Conservation (phyloP, 2,113 vertebrate species). For the Acanthisitta chloris region DNA sequence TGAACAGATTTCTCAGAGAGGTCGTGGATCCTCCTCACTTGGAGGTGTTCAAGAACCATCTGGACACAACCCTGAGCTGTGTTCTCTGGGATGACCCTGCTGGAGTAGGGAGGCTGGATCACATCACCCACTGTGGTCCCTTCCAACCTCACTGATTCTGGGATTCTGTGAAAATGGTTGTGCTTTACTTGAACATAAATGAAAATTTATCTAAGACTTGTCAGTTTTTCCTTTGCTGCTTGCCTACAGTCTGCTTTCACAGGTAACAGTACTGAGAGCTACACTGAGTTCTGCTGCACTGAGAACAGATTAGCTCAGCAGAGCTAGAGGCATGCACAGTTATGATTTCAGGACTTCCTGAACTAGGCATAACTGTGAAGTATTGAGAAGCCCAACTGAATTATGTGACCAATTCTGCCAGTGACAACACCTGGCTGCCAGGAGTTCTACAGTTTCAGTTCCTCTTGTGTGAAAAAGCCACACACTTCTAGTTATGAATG, state of each 20-base stretch:
- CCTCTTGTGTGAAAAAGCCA: neutral
- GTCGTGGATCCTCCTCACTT: too few species aligned
- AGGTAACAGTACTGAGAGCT: neutral
- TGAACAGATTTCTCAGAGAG: too few species aligned
- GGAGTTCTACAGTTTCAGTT: neutral
- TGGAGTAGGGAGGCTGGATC: too few species aligned
- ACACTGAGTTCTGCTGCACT: neutral
- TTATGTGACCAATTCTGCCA: neutral
- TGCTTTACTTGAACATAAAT: neutral
- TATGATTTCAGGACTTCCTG: neutral
- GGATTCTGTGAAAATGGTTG: too few species aligned
- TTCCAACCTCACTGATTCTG: too few species aligned
- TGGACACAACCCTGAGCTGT: too few species aligned
- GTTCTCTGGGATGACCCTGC: too few species aligned
- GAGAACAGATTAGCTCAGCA: neutral
- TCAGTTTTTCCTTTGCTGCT: neutral
- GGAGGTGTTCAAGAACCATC: too few species aligned
- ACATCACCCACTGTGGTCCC: too few species aligned
- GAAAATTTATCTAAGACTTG: neutral
- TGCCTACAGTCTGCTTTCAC: neutral
- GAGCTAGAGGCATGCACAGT: neutral
- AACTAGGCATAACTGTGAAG: neutral
- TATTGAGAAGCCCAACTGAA: neutral
- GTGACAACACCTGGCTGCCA: neutral
- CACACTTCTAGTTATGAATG: neutral